Percentiles rank a stretch among this genome's conserved stretches.
Evolutionary conservation across 2,888 invertebrate species (phyloP).

Genomic region (Tinea pellionella): DNA sequence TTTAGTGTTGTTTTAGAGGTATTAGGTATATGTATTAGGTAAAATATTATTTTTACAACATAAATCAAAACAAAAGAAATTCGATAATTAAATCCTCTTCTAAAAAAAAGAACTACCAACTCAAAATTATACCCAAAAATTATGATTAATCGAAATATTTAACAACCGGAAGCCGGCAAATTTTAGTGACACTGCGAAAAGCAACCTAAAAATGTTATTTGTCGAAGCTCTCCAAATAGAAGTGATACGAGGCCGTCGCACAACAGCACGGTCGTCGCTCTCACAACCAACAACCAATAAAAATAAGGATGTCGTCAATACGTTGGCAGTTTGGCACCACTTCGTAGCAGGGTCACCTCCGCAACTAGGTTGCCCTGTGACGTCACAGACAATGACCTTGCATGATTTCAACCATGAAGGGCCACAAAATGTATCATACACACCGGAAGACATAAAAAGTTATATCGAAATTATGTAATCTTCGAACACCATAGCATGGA

Average conservation of each 20-base stretch:
- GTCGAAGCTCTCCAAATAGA: constrained; percentile 24
- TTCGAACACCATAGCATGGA: no score
- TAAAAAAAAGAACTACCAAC: not conserved
- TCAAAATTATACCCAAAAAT: not conserved
- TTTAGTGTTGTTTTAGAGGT: not conserved
- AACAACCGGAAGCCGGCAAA: no score
- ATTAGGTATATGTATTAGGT: not conserved
- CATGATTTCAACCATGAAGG: not conserved
- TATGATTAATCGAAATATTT: not conserved
- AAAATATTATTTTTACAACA: not conserved
- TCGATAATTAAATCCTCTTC: not conserved
- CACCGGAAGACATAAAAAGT: not conserved
- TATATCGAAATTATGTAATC: no score
- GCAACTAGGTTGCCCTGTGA: constrained; percentile 30
- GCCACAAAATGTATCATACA: not conserved
- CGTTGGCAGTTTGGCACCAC: constrained; percentile 63
- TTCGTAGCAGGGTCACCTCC: constrained; percentile 49
- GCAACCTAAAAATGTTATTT: not conserved
- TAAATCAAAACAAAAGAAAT: not conserved
- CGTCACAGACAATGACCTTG: constrained; percentile 14
- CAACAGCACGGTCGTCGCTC: constrained; percentile 61
- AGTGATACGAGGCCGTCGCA: constrained; percentile 57
- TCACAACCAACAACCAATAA: constrained; percentile 53
- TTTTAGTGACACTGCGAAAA: not conserved
- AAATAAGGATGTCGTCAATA: constrained; percentile 69